Evolutionary conservation across 2,113 vertebrate species (phyloP).

Genomic region (Anhinga rufa): DNA sequence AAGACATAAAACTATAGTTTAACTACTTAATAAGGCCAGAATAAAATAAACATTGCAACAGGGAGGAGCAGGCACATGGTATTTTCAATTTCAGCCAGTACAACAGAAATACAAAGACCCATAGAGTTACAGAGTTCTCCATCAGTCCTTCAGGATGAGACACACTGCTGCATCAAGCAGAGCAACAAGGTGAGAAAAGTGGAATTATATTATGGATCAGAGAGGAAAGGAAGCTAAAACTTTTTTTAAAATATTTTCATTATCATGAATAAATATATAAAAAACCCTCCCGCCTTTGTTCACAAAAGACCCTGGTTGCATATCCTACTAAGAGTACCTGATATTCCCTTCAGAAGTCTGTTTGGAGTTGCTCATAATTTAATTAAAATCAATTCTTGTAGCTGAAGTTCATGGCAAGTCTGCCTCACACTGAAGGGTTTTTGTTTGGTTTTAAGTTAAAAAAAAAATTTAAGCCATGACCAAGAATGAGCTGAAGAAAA

Average conservation of each 20-base stretch:
- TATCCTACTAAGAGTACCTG: not conserved
- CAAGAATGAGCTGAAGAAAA: not conserved
- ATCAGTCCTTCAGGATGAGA: not conserved
- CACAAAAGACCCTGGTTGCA: not conserved
- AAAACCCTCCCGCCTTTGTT: not conserved
- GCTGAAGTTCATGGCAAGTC: not conserved
- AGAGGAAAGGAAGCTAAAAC: not conserved
- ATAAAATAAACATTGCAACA: not conserved
- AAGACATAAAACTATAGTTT: not conserved
- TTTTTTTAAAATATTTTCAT: not conserved
- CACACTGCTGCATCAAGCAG: not conserved
- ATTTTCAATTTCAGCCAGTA: not conserved
- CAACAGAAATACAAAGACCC: not conserved
- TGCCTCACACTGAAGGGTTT: not conserved
- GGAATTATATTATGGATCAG: not conserved
- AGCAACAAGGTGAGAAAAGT: not conserved
- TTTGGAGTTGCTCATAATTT: not conserved
- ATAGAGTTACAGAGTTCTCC: not conserved
- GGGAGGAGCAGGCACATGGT: not conserved
- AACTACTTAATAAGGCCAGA: not conserved
- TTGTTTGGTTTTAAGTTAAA: not conserved
- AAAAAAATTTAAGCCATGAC: not conserved
- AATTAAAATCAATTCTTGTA: not conserved
- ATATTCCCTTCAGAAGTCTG: not conserved
- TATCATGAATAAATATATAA: not conserved